These are phyloP conservation scores for Sebastolobus altivelis DNA, from an alignment of 2,797 vertebrate genomes.

Conservation along the genomic window DNA sequence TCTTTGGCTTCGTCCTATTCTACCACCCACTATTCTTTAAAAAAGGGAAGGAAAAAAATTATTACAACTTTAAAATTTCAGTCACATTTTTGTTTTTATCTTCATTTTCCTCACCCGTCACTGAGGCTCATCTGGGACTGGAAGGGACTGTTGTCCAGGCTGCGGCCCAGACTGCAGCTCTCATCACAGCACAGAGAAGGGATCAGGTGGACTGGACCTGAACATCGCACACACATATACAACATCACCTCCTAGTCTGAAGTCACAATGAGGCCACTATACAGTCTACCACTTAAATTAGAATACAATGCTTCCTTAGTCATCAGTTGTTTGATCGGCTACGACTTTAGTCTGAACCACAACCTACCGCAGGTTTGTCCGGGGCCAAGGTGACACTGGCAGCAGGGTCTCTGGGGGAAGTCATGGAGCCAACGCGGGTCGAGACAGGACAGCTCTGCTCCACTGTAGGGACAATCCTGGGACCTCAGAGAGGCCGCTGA, in stretches of 20 bases:
- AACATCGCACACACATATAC: constrained; percentile 6
- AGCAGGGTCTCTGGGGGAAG: constrained; percentile 86
- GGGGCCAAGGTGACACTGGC: constrained; percentile 87
- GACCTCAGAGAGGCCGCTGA: constrained; percentile 87
- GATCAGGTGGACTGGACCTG: constrained; percentile 92
- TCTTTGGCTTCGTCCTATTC: not conserved
- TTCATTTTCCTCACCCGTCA: constrained; percentile 84
- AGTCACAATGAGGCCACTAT: not conserved
- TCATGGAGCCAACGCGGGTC: constrained; percentile 86
- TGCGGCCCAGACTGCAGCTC: constrained; percentile 83
- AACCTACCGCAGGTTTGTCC: constrained; percentile 89
- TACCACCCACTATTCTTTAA: not conserved
- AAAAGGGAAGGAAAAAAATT: not conserved
- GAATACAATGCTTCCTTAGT: not conserved
- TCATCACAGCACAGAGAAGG: constrained; percentile 92
- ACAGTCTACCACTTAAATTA: not conserved
- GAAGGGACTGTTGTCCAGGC: constrained; percentile 82
- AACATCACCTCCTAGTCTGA: not conserved
- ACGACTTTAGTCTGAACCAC: not conserved
- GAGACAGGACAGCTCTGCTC: constrained; percentile 93
- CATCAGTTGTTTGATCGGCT: not conserved
- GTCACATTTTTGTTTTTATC: not conserved
- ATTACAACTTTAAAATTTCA: not conserved
- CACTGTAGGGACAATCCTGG: constrained; percentile 89
- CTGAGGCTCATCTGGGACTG: constrained; percentile 86